phyloP scores from a whole-genome alignment of 2,797 vertebrate genomes.

The Coregonus sp. region DNA sequence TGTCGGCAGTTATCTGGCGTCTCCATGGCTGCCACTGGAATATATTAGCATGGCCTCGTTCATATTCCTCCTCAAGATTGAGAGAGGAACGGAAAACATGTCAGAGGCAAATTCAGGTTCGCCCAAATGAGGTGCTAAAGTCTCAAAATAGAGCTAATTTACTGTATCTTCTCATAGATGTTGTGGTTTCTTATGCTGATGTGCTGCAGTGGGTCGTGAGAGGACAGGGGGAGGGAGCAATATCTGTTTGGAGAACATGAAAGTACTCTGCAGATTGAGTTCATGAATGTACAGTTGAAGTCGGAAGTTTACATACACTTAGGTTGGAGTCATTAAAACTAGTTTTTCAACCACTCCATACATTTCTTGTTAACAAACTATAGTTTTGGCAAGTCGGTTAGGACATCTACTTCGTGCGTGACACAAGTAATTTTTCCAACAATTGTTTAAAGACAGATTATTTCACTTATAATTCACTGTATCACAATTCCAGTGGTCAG shows the following conservation, averaged over 20 bases:
- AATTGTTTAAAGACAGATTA: too few relatives aligned
- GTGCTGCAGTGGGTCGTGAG: conserved; percentile 9
- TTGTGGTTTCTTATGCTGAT: conserved; percentile 21
- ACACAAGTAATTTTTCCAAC: too few relatives aligned
- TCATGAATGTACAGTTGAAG: too few relatives aligned
- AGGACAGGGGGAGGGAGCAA: not conserved
- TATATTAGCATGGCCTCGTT: conserved; percentile 51
- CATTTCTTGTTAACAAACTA: too few relatives aligned
- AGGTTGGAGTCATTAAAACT: too few relatives aligned
- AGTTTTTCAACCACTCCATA: too few relatives aligned
- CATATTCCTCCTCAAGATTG: conserved; percentile 19
- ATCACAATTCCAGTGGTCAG: too few relatives aligned
- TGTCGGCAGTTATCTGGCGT: not conserved
- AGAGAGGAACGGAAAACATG: conserved; percentile 20
- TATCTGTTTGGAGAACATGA: not conserved
- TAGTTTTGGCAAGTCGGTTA: too few relatives aligned
- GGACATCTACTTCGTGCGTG: too few relatives aligned
- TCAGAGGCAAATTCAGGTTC: conserved; percentile 20
- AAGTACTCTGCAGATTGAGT: not conserved
- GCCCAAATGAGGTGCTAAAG: conserved; percentile 14
- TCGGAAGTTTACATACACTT: too few relatives aligned
- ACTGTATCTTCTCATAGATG: conserved; percentile 15
- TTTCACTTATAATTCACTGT: too few relatives aligned
- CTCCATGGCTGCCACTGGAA: conserved; percentile 33
- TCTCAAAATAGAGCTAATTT: conserved; percentile 30